phyloP scores from a whole-genome alignment of 2,113 vertebrate species.

The Colaptes auratus region DNA sequence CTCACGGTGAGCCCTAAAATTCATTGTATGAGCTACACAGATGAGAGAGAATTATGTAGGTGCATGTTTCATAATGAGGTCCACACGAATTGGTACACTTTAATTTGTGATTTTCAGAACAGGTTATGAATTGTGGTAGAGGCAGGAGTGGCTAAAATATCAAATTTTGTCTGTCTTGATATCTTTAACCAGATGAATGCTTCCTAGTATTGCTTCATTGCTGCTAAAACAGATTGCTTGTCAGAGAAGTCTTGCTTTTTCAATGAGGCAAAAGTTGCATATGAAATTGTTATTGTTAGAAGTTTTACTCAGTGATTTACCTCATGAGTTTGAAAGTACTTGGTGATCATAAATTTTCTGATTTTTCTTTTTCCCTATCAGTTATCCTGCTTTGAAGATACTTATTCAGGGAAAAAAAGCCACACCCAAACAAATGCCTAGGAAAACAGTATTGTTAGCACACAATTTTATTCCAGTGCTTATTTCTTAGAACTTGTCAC shows the following conservation, averaged over 20 bases:
- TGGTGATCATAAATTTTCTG: neutral
- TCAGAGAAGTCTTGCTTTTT: neutral
- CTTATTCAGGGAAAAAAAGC: neutral
- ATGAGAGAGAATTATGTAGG: neutral
- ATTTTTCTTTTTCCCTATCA: neutral
- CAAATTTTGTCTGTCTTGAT: neutral
- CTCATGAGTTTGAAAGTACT: neutral
- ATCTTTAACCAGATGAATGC: neutral
- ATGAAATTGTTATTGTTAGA: neutral
- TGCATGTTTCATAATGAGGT: neutral
- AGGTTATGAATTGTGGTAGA: neutral
- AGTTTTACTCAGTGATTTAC: neutral
- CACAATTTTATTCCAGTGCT: neutral
- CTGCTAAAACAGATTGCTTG: neutral
- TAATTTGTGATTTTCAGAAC: neutral
- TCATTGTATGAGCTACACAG: neutral
- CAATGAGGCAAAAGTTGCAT: neutral
- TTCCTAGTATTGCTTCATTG: neutral
- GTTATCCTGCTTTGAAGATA: neutral
- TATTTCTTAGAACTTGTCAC: neutral
- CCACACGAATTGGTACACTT: neutral
- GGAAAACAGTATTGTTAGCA: neutral
- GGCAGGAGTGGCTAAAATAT: neutral
- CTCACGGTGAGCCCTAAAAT: conserved; percentile 84
- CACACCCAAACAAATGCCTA: neutral